phyloP scores from a whole-genome alignment of 2,888 invertebrate species.

The Eremobia ochroleuca region DNA sequence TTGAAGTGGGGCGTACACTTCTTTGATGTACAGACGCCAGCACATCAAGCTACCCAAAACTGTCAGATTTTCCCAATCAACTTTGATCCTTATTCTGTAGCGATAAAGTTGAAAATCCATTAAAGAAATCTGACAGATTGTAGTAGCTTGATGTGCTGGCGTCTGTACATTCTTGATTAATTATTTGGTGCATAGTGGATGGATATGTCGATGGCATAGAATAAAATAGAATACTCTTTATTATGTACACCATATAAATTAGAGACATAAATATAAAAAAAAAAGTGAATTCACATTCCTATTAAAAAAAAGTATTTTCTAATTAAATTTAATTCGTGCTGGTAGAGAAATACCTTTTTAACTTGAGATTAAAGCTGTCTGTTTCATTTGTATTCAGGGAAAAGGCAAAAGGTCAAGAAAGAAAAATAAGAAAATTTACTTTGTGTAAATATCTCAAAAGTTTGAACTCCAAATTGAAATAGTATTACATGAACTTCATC shows the following conservation, averaged over 20 bases:
- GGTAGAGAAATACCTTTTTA: background rate
- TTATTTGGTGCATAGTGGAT: background rate
- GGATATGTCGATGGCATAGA: conserved; percentile 10
- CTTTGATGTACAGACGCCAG: too few species aligned
- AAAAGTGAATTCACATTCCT: conserved; percentile 19
- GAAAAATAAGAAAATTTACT: background rate
- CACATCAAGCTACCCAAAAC: too few species aligned
- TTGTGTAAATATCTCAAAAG: background rate
- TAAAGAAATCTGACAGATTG: too few species aligned
- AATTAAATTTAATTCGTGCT: background rate
- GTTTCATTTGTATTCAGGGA: conserved; percentile 4
- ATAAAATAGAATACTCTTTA: too few species aligned
- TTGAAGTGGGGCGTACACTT: conserved; percentile 8
- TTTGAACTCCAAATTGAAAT: background rate
- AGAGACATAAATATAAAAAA: too few species aligned
- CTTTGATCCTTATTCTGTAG: too few species aligned
- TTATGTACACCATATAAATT: too few species aligned
- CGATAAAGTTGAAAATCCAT: too few species aligned
- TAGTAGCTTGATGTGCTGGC: too few species aligned
- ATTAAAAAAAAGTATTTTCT: conserved; percentile 3
- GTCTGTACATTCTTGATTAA: conserved; percentile 16
- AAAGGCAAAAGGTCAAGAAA: background rate
- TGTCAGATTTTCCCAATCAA: too few species aligned
- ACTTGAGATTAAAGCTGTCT: background rate
- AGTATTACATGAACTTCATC: background rate